phyloP scores from a whole-genome alignment of 1,140 invertebrate genomes.

The Octopus sinensis region DNA sequence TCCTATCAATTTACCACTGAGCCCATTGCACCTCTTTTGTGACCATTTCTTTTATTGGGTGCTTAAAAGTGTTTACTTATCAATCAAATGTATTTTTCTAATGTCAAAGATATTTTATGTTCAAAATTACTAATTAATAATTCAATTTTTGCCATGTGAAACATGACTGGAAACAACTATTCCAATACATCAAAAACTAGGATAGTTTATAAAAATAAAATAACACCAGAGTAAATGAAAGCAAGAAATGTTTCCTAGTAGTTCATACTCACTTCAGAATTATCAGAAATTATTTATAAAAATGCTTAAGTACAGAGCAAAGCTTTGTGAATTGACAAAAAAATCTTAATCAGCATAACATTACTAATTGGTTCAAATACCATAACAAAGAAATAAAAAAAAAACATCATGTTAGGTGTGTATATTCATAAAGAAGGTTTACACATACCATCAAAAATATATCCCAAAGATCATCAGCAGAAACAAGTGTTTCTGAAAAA shows the following conservation, averaged over 20 bases:
- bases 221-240: no score
- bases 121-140: no score
- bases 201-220: no score
- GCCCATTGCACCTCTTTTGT: no score
- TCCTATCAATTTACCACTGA: no score
- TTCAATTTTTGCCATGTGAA: no score
- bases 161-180: no score
- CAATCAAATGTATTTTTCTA: no score
- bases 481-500: constrained; percentile 7
- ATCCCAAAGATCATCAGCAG: constrained; percentile 44
- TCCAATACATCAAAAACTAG: no score
- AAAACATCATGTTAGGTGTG: background rate
- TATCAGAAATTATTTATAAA: background rate
- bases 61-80: no score
- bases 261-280: background rate
- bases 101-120: no score
- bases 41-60: no score
- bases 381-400: background rate
- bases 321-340: background rate
- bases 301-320: background rate
- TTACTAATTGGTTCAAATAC: background rate
- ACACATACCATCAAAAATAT: constrained; percentile 43
- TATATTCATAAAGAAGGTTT: constrained; percentile 1
- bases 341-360: background rate
- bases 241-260: background rate